Conservation (phyloP, 2,113 vertebrate genomes). For the Erythrocebus patas region DNA sequence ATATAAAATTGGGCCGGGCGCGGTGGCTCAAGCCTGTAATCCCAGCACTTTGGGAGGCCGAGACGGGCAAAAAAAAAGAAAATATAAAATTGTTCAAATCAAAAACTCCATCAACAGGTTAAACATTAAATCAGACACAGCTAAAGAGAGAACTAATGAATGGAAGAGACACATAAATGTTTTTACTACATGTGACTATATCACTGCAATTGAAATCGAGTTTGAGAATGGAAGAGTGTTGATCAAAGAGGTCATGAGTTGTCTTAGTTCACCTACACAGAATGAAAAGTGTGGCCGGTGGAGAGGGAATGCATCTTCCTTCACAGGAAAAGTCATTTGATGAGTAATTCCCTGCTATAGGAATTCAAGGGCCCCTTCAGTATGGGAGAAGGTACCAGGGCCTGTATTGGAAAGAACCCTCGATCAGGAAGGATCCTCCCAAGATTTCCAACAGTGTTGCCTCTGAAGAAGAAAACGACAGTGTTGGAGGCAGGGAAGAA, state of each 20-base stretch:
- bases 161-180: background rate
- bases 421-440: background rate
- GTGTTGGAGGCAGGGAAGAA: too few relatives aligned
- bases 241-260: background rate
- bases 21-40: too few relatives aligned
- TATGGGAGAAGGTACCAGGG: background rate
- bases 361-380: background rate
- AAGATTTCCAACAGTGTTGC: background rate
- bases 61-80: background rate
- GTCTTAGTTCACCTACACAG: background rate
- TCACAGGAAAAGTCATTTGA: background rate
- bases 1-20: background rate
- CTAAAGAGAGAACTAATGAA: background rate
- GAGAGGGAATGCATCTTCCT: background rate
- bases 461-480: background rate
- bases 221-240: background rate
- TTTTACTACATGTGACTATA: background rate
- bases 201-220: background rate
- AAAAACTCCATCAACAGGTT: background rate
- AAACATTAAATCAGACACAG: constrained; percentile 22
- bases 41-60: too few relatives aligned
- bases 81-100: constrained; percentile 19
- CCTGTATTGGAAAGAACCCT: background rate
- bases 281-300: background rate
- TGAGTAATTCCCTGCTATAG: background rate